These are phyloP conservation scores for Sarcophaga bullata DNA, from an alignment of 1,140 invertebrate species.

Conservation along the genomic window DNA sequence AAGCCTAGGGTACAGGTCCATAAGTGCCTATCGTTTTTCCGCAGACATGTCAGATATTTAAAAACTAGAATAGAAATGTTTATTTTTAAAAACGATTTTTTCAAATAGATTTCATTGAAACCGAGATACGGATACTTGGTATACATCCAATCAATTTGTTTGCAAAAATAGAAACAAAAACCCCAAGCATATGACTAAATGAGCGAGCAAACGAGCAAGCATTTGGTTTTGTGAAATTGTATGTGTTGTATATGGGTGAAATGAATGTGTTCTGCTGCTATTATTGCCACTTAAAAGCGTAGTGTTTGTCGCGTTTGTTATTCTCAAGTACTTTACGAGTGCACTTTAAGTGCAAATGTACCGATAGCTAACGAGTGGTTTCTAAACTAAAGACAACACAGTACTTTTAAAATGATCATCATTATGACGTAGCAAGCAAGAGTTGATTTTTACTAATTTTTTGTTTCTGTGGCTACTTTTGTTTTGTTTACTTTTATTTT, in stretches of 20 bases:
- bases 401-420: background rate
- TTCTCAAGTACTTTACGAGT: slow-evolving; percentile 41
- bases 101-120: no score
- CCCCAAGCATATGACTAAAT: background rate
- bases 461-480: background rate
- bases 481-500: background rate
- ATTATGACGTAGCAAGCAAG: background rate
- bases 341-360: slow-evolving; percentile 43
- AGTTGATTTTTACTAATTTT: background rate
- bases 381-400: background rate
- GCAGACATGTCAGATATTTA: no score
- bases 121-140: no score
- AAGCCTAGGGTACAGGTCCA: no score
- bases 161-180: no score
- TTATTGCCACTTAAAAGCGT: background rate
- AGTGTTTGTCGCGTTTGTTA: background rate
- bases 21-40: no score
- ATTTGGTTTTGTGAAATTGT: no score
- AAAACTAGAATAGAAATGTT: no score
- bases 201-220: background rate
- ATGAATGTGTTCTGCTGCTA: background rate
- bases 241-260: no score
- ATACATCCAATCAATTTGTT: no score
- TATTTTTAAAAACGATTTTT: no score
- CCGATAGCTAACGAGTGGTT: background rate